A percentile compares a stretch with the other conserved stretches of the same genome.
These are phyloP conservation scores for Nasua narica DNA, from an alignment of 2,797 vertebrate species.

Conservation along the genomic window DNA sequence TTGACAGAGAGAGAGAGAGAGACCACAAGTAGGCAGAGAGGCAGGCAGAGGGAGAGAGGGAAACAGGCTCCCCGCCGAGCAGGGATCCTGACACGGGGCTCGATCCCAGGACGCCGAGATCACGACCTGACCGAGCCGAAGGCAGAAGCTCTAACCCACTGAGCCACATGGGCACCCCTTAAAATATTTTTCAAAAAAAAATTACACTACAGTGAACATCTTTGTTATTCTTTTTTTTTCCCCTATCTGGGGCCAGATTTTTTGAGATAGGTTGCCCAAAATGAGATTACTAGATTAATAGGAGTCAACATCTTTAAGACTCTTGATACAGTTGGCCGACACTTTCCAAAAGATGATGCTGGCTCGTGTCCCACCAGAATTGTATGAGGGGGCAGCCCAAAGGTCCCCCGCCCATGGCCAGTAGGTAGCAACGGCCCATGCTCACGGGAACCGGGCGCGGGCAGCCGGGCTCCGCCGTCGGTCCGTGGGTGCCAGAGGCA, in stretches of 20 bases:
- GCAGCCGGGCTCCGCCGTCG: fast-evolving
- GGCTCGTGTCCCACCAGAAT: background rate
- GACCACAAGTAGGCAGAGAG: too few relatives aligned
- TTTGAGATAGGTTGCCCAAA: background rate
- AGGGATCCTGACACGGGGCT: too few relatives aligned
- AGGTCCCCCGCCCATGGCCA: fast-evolving
- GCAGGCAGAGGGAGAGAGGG: too few relatives aligned
- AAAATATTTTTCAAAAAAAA: background rate
- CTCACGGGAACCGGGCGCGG: fast-evolving
- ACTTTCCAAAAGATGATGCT: background rate
- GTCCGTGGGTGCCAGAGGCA: background rate
- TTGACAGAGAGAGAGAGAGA: too few relatives aligned
- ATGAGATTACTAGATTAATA: background rate
- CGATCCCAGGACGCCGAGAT: too few relatives aligned
- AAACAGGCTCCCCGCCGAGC: too few relatives aligned
- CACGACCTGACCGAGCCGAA: too few relatives aligned
- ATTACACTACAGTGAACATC: background rate
- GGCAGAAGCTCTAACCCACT: too few relatives aligned
- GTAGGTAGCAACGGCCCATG: background rate
- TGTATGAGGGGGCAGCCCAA: background rate
- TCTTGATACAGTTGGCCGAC: background rate
- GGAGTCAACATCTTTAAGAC: background rate
- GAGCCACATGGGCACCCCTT: too few relatives aligned
- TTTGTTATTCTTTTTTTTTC: background rate
- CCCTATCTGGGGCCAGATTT: background rate